phyloP scores from a whole-genome alignment of 2,888 invertebrate genomes.

The Eristalis pertinax region DNA sequence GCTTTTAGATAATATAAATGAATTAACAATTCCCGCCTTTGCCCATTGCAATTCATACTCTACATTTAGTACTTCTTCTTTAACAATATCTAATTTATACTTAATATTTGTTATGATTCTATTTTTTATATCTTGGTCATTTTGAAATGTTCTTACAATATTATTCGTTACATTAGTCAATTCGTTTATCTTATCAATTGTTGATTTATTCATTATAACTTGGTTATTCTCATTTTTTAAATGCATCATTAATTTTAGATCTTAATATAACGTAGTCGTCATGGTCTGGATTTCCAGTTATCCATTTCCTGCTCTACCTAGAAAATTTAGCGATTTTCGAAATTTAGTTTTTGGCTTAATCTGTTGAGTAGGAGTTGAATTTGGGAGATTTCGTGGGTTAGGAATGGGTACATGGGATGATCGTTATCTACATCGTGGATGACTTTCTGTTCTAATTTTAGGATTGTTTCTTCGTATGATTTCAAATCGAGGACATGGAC shows the following conservation, averaged over 20 bases:
- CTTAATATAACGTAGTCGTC: constrained; percentile 20
- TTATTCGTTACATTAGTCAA: constrained; percentile 15
- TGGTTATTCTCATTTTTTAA: not conserved
- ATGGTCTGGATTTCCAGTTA: constrained; percentile 15
- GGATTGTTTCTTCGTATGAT: not conserved
- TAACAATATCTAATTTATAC: constrained; percentile 32
- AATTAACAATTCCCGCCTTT: not conserved
- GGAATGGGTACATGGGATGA: constrained; percentile 2
- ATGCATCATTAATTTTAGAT: constrained; percentile 20
- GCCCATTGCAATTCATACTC: too few relatives aligned
- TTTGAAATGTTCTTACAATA: constrained; percentile 6
- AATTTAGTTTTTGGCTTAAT: constrained; percentile 6
- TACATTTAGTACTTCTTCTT: not conserved
- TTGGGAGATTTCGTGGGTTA: constrained; percentile 5
- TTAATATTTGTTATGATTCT: constrained; percentile 21
- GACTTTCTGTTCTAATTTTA: not conserved
- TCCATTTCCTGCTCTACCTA: constrained; percentile 24
- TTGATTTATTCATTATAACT: constrained; percentile 21
- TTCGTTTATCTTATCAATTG: constrained; percentile 37
- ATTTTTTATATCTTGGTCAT: not conserved
- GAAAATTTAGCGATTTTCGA: constrained; percentile 6
- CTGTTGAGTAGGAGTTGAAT: not conserved
- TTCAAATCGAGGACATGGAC: constrained; percentile 2
- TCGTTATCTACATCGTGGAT: not conserved
- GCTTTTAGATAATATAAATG: constrained; percentile 5